Evolutionary conservation across 2,888 invertebrate genomes (phyloP).

Genomic region (Xiphydria camelus): DNA sequence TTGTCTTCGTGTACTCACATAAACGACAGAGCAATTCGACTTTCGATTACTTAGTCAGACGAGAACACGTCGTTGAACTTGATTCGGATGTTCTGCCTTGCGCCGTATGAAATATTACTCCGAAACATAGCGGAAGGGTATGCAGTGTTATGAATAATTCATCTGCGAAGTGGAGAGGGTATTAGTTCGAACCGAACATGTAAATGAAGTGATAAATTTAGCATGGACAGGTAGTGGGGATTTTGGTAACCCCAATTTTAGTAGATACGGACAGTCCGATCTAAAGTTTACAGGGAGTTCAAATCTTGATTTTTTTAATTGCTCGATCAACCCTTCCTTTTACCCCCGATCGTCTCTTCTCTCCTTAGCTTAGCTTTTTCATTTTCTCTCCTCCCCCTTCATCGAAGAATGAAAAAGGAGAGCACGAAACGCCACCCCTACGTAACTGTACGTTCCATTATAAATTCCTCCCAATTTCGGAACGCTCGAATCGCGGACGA

Average conservation of each 20-base stretch:
- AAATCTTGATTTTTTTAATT: conserved; percentile 5
- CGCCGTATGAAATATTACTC: too few species aligned
- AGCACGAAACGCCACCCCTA: neutral
- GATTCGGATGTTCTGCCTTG: too few species aligned
- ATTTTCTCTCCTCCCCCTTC: neutral
- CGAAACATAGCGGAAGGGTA: conserved; percentile 30
- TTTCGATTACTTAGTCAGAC: too few species aligned
- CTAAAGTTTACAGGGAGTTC: neutral
- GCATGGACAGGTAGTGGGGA: conserved; percentile 34
- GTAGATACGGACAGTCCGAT: neutral
- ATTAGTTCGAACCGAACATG: conserved; percentile 37
- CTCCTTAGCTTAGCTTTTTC: too few species aligned
- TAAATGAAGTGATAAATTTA: conserved; percentile 43
- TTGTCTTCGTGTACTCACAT: too few species aligned
- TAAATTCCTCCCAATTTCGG: too few species aligned
- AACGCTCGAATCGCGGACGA: too few species aligned
- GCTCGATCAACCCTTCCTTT: too few species aligned
- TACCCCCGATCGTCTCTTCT: conserved; percentile 5
- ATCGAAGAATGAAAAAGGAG: neutral
- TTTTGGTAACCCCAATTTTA: conserved; percentile 32
- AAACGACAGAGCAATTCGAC: too few species aligned
- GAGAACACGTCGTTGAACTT: neutral
- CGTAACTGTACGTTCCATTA: too few species aligned
- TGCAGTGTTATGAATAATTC: conserved; percentile 39
- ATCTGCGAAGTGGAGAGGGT: conserved; percentile 35